Evolutionary conservation across 2,113 vertebrate genomes (phyloP).

Genomic region (Egretta garzetta): DNA sequence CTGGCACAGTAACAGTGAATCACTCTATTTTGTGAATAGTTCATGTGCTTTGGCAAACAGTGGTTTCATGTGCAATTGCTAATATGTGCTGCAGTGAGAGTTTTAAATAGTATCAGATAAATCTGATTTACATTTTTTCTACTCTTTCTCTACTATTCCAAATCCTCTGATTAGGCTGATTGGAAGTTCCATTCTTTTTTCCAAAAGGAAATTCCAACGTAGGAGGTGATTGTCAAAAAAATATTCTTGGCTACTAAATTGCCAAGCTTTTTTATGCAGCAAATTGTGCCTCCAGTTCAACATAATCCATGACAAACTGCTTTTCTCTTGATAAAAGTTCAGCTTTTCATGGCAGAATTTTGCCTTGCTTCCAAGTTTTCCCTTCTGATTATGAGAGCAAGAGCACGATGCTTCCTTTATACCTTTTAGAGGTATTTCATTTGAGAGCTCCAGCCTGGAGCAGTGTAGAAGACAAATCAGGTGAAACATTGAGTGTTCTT

Average conservation of each 20-base stretch:
- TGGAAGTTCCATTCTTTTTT: background rate
- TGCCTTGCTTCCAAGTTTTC: background rate
- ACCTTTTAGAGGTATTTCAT: background rate
- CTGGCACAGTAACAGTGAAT: background rate
- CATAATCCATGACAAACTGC: background rate
- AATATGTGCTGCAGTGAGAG: background rate
- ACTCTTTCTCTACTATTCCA: background rate
- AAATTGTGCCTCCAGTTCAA: background rate
- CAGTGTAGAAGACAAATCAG: background rate
- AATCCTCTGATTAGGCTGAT: background rate
- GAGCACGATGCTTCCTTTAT: background rate
- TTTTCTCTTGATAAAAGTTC: background rate
- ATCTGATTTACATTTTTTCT: background rate
- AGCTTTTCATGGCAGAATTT: background rate
- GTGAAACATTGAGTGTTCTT: background rate
- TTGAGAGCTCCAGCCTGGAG: background rate
- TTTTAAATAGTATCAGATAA: background rate
- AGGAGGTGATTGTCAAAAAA: background rate
- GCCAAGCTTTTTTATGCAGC: background rate
- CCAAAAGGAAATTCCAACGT: background rate
- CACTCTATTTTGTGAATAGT: background rate
- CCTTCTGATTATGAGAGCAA: background rate
- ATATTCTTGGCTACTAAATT: background rate
- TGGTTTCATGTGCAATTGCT: background rate
- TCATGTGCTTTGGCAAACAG: background rate